Conservation (phyloP, 1,140 invertebrate genomes). For the Apis cerana region DNA sequence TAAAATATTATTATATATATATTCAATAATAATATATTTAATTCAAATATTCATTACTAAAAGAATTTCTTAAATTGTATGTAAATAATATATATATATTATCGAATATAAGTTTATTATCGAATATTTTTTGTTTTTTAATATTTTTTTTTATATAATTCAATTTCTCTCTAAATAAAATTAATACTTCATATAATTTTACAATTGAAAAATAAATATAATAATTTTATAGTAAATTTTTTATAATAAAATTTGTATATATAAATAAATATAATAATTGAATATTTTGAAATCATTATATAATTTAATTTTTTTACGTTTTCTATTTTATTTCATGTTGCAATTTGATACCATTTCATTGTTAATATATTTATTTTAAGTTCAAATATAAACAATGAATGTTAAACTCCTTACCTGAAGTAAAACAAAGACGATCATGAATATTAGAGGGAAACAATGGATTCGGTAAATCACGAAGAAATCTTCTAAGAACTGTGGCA, state of each 20-base stretch:
- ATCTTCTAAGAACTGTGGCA: conserved; percentile 91
- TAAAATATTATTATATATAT: too few relatives aligned
- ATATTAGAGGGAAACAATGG: conserved; percentile 84
- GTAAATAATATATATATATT: neutral
- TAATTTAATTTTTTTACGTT: neutral
- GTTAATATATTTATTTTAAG: neutral
- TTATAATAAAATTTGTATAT: neutral
- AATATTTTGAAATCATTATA: neutral
- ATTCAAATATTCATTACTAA: too few relatives aligned
- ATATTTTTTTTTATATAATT: neutral
- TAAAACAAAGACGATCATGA: conserved; percentile 81
- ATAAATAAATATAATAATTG: neutral
- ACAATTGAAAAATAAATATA: neutral
- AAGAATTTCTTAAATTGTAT: neutral
- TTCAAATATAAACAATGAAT: neutral
- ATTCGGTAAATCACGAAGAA: conserved; percentile 90
- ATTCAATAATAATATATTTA: too few relatives aligned
- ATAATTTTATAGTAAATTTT: neutral
- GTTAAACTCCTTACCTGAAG: conserved; percentile 43
- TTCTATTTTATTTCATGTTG: too few relatives aligned
- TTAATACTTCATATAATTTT: neutral
- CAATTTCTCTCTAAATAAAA: neutral
- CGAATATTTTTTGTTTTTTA: neutral
- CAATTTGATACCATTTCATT: neutral
- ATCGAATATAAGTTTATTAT: neutral